Conservation (phyloP, 1,140 invertebrate species). For the Neodiprion virginianus region DNA sequence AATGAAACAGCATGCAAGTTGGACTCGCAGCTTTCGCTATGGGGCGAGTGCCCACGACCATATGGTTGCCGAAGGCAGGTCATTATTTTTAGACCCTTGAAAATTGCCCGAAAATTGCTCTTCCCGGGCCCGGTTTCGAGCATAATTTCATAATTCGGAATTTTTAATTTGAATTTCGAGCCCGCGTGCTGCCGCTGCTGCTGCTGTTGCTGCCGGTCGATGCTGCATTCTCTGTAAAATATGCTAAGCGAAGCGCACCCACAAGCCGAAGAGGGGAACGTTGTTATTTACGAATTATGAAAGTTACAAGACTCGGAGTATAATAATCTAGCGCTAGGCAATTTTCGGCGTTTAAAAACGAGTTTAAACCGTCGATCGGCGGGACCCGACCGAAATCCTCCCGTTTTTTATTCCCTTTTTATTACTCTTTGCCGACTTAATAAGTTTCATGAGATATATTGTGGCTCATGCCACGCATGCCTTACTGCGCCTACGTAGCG, state of each 20-base stretch:
- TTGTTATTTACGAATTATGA: slow-evolving; percentile 6
- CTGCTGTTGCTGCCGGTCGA: neutral
- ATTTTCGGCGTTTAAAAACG: slow-evolving; percentile 5
- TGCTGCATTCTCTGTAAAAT: neutral
- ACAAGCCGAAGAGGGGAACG: neutral
- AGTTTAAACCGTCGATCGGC: neutral
- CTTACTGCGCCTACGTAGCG: too few species aligned
- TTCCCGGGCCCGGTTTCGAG: slow-evolving; percentile 3
- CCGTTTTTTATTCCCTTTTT: too few species aligned
- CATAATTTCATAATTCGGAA: slow-evolving; percentile 5
- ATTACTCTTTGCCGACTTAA: neutral
- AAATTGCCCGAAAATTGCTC: slow-evolving; percentile 7
- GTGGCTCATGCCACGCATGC: neutral
- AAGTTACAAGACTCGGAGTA: neutral
- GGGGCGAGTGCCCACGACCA: slow-evolving; percentile 3
- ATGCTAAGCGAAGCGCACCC: neutral
- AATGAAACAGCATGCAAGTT: neutral
- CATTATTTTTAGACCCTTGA: slow-evolving; percentile 7
- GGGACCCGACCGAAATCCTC: neutral
- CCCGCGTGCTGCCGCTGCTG: neutral
- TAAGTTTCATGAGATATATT: neutral
- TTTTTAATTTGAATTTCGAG: slow-evolving; percentile 5
- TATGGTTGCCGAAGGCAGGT: slow-evolving; percentile 1
- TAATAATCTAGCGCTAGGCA: slow-evolving; percentile 7
- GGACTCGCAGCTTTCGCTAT: neutral